phyloP scores from a whole-genome alignment of 2,888 invertebrate genomes.

The Punctoribates punctum region DNA sequence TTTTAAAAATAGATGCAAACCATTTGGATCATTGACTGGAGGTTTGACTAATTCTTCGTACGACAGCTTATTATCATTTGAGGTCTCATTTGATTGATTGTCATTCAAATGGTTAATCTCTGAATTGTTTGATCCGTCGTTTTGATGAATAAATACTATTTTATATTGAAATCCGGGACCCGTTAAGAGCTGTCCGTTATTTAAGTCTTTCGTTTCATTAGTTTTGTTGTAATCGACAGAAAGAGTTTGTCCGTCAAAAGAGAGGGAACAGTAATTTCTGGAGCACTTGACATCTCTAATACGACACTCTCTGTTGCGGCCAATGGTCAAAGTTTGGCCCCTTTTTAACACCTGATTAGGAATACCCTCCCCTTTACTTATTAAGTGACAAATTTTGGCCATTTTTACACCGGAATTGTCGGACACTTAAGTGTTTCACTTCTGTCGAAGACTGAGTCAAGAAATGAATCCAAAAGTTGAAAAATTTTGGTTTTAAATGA shows the following conservation, averaged over 20 bases:
- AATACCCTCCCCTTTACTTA: slow-evolving; percentile 11
- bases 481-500: too few species aligned
- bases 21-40: background rate
- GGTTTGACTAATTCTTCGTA: background rate
- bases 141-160: slow-evolving; percentile 16
- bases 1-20: background rate
- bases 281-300: slow-evolving; percentile 37
- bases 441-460: too few species aligned
- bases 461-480: too few species aligned
- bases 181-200: slow-evolving; percentile 38
- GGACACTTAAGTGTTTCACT: too few species aligned
- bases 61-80: background rate
- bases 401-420: background rate
- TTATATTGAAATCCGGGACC: slow-evolving; percentile 46
- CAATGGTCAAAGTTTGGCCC: slow-evolving; percentile 21
- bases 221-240: slow-evolving; percentile 14
- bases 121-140: background rate
- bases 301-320: slow-evolving; percentile 39
- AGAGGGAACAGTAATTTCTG: slow-evolving; percentile 29
- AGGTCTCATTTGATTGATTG: background rate
- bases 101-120: background rate
- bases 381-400: slow-evolving; percentile 14
- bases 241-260: slow-evolving; percentile 16
- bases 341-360: slow-evolving; percentile 5
- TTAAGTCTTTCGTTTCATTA: background rate